Evolutionary conservation across 2,797 vertebrate species (phyloP).

Genomic region (Falco concolor): DNA sequence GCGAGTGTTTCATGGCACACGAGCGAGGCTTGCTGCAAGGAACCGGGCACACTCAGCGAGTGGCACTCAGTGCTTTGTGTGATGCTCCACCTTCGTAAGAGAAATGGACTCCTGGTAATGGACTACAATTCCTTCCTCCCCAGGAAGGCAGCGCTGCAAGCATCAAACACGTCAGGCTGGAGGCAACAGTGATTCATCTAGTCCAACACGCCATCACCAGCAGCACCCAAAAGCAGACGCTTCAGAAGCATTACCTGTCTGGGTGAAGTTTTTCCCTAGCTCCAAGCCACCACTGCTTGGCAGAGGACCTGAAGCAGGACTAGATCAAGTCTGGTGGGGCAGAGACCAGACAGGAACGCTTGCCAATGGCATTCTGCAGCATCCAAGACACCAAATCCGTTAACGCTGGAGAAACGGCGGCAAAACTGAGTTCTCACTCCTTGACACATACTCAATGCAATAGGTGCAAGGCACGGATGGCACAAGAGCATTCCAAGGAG

Average conservation of each 20-base stretch:
- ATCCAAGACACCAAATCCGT: not conserved
- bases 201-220: not conserved
- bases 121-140: not conserved
- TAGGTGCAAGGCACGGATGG: accelerated
- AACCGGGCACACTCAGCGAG: accelerated
- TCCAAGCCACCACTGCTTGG: not conserved
- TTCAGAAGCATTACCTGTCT: not conserved
- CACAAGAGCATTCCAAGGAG: not conserved
- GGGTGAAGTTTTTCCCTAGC: not conserved
- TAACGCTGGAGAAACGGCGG: accelerated
- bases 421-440: not conserved
- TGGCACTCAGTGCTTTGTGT: accelerated
- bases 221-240: not conserved
- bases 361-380: accelerated
- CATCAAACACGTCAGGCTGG: not conserved
- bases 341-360: not conserved
- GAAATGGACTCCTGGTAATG: not conserved
- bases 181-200: not conserved
- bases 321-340: not conserved
- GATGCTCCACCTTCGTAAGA: not conserved
- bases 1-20: not conserved
- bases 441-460: accelerated
- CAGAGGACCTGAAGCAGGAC: not conserved
- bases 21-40: not conserved
- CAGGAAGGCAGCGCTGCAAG: not conserved